Conservation (phyloP, 2,888 invertebrate genomes). For the Aspidapion aeneum region DNA sequence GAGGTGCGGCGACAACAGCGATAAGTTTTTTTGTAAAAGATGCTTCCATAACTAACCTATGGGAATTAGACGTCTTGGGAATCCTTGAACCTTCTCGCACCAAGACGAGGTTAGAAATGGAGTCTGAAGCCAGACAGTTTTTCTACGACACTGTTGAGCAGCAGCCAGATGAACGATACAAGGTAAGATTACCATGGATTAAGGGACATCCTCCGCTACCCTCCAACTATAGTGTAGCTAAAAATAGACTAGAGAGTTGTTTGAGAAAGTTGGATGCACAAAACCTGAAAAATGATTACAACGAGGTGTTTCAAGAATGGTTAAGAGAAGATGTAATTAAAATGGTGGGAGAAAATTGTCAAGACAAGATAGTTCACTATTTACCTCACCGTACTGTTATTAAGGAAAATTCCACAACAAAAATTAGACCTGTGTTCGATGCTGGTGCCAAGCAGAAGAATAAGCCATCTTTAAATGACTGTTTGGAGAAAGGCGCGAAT, state of each 20-base stretch:
- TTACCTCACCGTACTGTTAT: constrained; percentile 13
- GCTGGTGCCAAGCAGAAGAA: constrained; percentile 28
- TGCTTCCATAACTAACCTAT: constrained; percentile 9
- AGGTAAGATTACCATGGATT: constrained; percentile 21
- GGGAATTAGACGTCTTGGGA: too few species aligned
- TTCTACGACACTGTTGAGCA: constrained; percentile 17
- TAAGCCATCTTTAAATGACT: constrained; percentile 31
- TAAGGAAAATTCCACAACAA: constrained; percentile 19
- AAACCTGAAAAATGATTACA: too few species aligned
- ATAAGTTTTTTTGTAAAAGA: constrained; percentile 13
- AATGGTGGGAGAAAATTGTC: constrained; percentile 10
- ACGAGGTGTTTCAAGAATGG: constrained; percentile 20
- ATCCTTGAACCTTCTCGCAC: too few species aligned
- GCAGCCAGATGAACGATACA: constrained; percentile 20
- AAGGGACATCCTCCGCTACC: constrained; percentile 20
- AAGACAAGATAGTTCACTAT: constrained; percentile 5
- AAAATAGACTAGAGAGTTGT: constrained; percentile 14
- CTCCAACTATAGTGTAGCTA: constrained; percentile 15
- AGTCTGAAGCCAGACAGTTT: constrained; percentile 10
- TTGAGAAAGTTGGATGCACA: constrained; percentile 8
- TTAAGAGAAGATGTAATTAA: constrained; percentile 18
- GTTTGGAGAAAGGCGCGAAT: constrained; percentile 24
- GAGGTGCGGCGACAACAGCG: constrained; percentile 3
- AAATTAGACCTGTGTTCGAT: constrained; percentile 32
- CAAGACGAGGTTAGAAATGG: constrained; percentile 3